Conservation (phyloP, 2,113 vertebrate species). For the Psittacara wagleri region DNA sequence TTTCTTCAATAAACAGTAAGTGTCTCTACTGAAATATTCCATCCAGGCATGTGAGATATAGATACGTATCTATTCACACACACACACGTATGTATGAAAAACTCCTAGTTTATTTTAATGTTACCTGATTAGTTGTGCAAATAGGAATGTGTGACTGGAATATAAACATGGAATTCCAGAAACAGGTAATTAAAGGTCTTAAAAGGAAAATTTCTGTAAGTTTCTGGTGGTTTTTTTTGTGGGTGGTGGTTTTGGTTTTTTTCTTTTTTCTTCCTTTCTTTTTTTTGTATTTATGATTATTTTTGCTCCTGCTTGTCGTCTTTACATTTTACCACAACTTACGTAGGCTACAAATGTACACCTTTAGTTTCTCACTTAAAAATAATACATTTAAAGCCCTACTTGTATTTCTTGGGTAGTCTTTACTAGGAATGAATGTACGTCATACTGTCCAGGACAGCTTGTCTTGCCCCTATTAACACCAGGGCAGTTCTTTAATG, state of each 20-base stretch:
- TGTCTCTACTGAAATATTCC: conserved; percentile 19
- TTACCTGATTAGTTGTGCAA: background rate
- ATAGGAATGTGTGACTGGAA: background rate
- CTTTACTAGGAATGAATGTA: background rate
- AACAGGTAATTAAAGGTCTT: background rate
- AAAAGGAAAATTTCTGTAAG: background rate
- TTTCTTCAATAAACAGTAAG: conserved; percentile 97
- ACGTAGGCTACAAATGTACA: background rate
- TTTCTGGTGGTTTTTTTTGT: background rate
- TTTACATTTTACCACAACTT: background rate
- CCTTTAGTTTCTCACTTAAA: background rate
- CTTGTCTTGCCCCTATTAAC: background rate
- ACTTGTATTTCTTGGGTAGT: background rate
- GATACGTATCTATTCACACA: background rate
- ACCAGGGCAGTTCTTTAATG: background rate
- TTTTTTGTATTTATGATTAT: background rate
- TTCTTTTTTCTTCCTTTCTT: background rate
- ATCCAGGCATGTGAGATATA: background rate
- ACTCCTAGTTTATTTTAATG: background rate
- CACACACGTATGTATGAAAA: background rate
- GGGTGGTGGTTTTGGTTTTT: background rate
- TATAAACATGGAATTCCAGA: background rate
- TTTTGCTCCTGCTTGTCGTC: background rate
- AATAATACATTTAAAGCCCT: background rate
- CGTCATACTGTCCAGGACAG: background rate